Base-by-base conservation (phyloP, 64 coral and sea anemone species). In the Exaiptasia diaphana region DNA sequence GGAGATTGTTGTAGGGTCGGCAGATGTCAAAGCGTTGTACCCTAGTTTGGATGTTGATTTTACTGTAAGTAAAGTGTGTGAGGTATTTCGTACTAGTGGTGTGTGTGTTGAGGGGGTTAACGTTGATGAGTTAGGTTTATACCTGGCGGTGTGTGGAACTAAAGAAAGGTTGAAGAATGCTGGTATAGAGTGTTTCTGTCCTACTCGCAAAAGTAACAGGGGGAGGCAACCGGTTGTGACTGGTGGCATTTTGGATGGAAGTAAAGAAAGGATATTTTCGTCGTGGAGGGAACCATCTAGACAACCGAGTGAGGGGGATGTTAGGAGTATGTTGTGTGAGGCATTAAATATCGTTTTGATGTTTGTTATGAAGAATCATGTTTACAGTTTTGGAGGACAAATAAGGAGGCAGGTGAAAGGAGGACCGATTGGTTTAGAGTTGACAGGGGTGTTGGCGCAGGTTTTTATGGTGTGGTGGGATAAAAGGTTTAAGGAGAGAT, bases 21-120 rank as follows among this genome's bases (percentile, higher is more conserved):
- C 57, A n/a, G 72, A 86, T 40, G 83, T 86, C 1, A 86, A 86
- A 24, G 71, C 72, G 2, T 18, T 86, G 0, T 86, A 86, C 12
- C 83, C 83, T 15, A 86, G 72, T 28, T 41, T 86, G 42, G 83
- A 86, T 45, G 77, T 86, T 20, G 42, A 10, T 0, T 77, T 86
- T 29, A 74, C 69, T 0, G 41, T 85, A 10, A 55, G 75, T 17
- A 75, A 75, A 38, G 70, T 63, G 2, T 86, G 56, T 61, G 69
- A 78, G 17, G 73, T 70, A 1, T 78, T 78, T 32, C 20, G 23
- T 34, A 26, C 17, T 0, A 68, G 58, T 29, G n/a, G 32, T 7
- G 2, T 78, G 5, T 1, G 29, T 15, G 14, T 86, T 18, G 54
- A 13, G 1, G 71, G 71, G 7, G 0, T 86, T n/a, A 35, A 76